Evolutionary conservation across 53 echinoderm and acorn worm species (phyloP).

Genomic region (Arbacia lixula): DNA sequence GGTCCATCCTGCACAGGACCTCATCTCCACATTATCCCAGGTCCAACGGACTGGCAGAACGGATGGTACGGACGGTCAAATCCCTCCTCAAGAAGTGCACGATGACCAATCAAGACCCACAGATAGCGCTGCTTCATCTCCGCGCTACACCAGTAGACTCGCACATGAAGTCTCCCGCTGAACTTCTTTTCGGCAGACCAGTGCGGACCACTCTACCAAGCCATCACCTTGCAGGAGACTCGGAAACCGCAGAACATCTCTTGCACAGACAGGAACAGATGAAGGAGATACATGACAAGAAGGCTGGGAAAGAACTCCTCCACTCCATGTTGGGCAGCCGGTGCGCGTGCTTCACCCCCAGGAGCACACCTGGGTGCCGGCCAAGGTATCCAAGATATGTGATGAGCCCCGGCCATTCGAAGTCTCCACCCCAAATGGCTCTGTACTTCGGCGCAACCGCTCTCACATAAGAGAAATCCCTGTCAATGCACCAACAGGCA

Average conservation of each 20-base stretch:
- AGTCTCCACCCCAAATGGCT: constrained; percentile 65
- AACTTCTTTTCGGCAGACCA: constrained; percentile 64
- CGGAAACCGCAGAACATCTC: constrained; percentile 18
- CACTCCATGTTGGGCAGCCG: constrained; percentile 64
- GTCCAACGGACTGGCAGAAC: constrained; percentile 69
- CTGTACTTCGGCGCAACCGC: constrained; percentile 56
- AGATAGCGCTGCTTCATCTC: constrained; percentile 48
- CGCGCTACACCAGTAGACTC: constrained; percentile 66
- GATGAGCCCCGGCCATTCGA: constrained; percentile 70
- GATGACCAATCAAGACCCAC: constrained; percentile 55
- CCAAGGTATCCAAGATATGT: constrained; percentile 56
- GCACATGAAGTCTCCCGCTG: constrained; percentile 72
- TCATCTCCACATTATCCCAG: constrained; percentile 73
- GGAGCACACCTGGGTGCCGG: constrained; percentile 63
- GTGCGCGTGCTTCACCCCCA: constrained; percentile 60
- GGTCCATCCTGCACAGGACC: constrained; percentile 63
- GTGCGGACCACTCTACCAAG: constrained; percentile 62
- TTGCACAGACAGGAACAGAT: constrained; percentile 19
- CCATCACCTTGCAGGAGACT: constrained; percentile 46
- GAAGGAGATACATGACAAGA: constrained; percentile 60
- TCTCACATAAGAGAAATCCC: constrained; percentile 64
- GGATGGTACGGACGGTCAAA: constrained; percentile 75
- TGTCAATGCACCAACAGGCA: not conserved
- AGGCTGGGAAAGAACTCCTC: constrained; percentile 58
- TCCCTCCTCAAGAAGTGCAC: constrained; percentile 62